Evolutionary conservation across 2,888 invertebrate genomes (phyloP).

Genomic region (Perdita meconis): DNA sequence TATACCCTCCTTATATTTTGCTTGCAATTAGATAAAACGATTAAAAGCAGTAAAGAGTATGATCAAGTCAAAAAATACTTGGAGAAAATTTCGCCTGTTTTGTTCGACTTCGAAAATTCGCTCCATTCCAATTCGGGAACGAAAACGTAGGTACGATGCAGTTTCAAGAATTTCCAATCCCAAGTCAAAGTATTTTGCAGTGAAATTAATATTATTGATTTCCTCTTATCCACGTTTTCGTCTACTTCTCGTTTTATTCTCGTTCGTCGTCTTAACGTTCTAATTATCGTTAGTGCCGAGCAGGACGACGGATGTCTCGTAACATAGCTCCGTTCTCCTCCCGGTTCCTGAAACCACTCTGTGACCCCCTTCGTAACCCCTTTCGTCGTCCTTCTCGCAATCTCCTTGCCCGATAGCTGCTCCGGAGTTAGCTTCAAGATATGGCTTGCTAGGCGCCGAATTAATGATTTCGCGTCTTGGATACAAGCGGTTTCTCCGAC

Average conservation of each 20-base stretch:
- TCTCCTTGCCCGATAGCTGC: constrained; percentile 67
- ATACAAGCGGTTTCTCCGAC: constrained; percentile 72
- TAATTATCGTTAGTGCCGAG: constrained; percentile 82
- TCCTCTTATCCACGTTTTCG: constrained; percentile 35
- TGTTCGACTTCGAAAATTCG: background rate
- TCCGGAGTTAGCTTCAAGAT: constrained; percentile 74
- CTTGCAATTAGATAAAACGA: no score
- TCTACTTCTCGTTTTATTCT: constrained; percentile 54
- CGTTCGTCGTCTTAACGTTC: constrained; percentile 80
- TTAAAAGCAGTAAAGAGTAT: no score
- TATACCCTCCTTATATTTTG: no score
- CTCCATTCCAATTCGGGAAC: background rate
- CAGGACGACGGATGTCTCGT: constrained; percentile 78
- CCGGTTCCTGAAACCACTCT: constrained; percentile 73
- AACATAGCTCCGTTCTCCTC: constrained; percentile 74
- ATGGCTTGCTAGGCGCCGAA: constrained; percentile 73
- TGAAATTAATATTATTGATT: constrained; percentile 50
- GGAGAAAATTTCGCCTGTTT: no score
- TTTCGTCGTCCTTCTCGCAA: constrained; percentile 38
- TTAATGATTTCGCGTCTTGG: constrained; percentile 71
- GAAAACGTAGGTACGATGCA: background rate
- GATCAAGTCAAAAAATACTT: no score
- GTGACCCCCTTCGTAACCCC: constrained; percentile 66
- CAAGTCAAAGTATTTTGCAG: constrained; percentile 16
- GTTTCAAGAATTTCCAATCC: background rate